These are phyloP conservation scores for Myotis lucifugus DNA, from an alignment of 2,113 vertebrate genomes.

Conservation along the genomic window DNA sequence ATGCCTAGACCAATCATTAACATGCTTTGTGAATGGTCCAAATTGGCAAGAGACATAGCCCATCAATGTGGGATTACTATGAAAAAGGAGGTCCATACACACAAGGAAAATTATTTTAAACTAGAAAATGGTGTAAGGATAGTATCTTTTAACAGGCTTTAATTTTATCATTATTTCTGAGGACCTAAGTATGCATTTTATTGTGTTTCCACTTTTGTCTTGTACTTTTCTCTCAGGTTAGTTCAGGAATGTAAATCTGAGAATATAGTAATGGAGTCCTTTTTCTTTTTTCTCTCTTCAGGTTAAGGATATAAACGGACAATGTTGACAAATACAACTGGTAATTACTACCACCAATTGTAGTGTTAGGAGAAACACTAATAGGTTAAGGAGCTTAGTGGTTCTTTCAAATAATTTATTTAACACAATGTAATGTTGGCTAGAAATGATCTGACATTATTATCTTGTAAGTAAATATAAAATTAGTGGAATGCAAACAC, in stretches of 20 bases:
- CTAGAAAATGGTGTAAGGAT: not conserved
- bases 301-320: not conserved
- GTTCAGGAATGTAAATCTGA: not conserved
- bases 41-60: not conserved
- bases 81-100: not conserved
- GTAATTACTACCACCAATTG: not conserved
- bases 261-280: rapidly evolving
- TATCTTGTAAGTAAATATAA: not conserved
- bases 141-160: not conserved
- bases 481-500: not conserved
- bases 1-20: not conserved
- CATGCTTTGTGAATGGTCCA: not conserved
- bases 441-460: not conserved
- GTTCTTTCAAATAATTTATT: slow-evolving; percentile 16
- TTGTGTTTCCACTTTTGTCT: not conserved
- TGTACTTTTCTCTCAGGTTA: not conserved
- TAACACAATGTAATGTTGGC: not conserved
- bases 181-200: not conserved
- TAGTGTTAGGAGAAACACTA: not conserved
- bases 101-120: not conserved
- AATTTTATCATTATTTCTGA: not conserved
- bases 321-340: not conserved
- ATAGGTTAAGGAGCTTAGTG: not conserved
- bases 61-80: not conserved
- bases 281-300: not conserved